Evolutionary conservation across 2,888 invertebrate species (phyloP), one percentile per base, ranked within the genome.

Genomic region (Monopis laevigella): DNA sequence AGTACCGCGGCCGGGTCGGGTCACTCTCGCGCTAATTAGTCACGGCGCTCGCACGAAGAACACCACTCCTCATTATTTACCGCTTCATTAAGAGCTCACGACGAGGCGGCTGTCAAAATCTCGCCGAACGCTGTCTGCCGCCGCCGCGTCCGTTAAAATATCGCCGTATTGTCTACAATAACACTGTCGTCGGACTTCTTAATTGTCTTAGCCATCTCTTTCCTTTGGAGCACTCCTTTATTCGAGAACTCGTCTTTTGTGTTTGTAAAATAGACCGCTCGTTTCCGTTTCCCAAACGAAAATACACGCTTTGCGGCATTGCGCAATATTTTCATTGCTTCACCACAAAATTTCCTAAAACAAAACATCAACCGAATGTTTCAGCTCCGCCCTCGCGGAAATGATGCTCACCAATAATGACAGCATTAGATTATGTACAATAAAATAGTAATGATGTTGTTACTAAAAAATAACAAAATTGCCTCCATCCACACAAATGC

Each of bases 21-120:
- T 17, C 32, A n/a, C 32, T 32, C 32, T 32, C 28, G 36, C 21
- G 40, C 29, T 77, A 77, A 78, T 77, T 74, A 75, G 72, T 67
- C 67, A 66, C 65, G 65, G 68, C 53, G 68, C 65, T 66, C 59
- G 59, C 59, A 54, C 64, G 54, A 59, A 58, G 55, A 70, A 72
- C 74, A 77, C 72, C 69, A 74, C 65, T 55, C 49, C 69, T 72
- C 78, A 75, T 80, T 78, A 80, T 77, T 77, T 72, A 77, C 75
- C 65, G 75, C 72, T 74, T 78, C 78, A 78, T 78, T 77, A 78
- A 70, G 72, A 74, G 69, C 72, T 73, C 65, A 62, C 66, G 68
- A 69, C 66, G 64, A 40, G 63, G 59, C 59, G 60, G 54, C 71
- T 74, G 77, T 78, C 77, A 77, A 75, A 73, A 77, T 68, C 70